Evolutionary conservation across 1,140 invertebrate species (phyloP), one percentile per base, ranked within the genome.

Genomic region (Pogonomyrmex barbatus): DNA sequence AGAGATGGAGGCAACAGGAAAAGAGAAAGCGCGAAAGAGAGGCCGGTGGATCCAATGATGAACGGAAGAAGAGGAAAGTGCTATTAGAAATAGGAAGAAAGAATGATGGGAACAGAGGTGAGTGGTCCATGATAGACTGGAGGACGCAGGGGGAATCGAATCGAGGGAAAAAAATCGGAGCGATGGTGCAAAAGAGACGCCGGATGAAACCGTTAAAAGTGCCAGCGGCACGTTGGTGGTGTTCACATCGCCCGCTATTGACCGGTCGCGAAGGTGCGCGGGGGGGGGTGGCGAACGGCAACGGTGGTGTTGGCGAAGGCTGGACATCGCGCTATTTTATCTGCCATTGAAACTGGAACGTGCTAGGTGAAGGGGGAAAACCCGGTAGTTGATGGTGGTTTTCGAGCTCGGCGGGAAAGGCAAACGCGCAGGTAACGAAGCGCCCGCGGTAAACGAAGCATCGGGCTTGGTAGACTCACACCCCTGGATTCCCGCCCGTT

Each of bases 341-440:
- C 88, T 88, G 70, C 88, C 89, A 90, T 90, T 89, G 88, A 90
- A 90, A 90, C 86, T 90, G 88, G 89, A 86, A 83, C 88, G 88
- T n/a, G 78, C 52, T 77, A 62, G 52, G 63, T 58, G 56, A 36
- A 52, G 50, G 30, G 58, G 63, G 87, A 47, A 65, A 52, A 60
- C 45, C 60, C 67, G 76, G 47, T 63, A 65, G 86, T 88, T 85
- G 79, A 63, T 70, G 85, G 63, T 89, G 62, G 85, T 90, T 89
- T 87, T 89, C 81, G 79, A 70, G 30, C 68, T 87, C 70, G 68
- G 58, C 88, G 78, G 81, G 86, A 85, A 90, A 89, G 63, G 88
- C 81, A 90, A 90, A 90, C 85, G 86, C 62, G 50, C 70, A 85
- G 76, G 73, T 87, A 90, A 89, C 88, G 89, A 85, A 87, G 75